Evolutionary conservation across 2,797 vertebrate species (phyloP).

Genomic region (Margarornis squamiger): DNA sequence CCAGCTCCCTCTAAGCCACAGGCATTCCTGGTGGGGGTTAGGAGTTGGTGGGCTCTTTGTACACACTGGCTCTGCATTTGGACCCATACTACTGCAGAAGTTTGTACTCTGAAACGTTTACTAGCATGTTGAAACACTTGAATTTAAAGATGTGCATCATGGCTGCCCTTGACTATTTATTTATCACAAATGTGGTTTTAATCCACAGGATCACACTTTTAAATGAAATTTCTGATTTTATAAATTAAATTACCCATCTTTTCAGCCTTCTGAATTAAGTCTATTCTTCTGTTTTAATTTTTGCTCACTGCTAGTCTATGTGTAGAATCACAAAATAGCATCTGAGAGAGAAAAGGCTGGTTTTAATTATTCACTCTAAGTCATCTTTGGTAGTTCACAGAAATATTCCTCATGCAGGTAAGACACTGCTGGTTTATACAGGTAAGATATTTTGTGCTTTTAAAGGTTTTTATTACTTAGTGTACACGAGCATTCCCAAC

Average conservation of each 20-base stretch:
- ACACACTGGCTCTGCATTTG: neutral
- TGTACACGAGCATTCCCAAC: neutral
- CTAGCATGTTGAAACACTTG: neutral
- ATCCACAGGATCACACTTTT: neutral
- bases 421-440: neutral
- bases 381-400: neutral
- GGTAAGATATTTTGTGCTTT: neutral
- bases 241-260: neutral
- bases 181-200: neutral
- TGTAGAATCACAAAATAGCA: neutral
- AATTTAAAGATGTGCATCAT: neutral
- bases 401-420: neutral
- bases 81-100: neutral
- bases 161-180: neutral
- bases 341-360: neutral
- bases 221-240: neutral
- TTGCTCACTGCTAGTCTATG: neutral
- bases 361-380: neutral
- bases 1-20: rapidly evolving
- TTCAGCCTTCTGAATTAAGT: neutral
- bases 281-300: neutral
- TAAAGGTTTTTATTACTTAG: neutral
- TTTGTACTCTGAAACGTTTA: neutral
- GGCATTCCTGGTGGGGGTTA: neutral
- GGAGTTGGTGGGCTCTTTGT: rapidly evolving